Evolutionary conservation across 2,888 invertebrate species (phyloP).

Genomic region (Malthinus flaveolus): DNA sequence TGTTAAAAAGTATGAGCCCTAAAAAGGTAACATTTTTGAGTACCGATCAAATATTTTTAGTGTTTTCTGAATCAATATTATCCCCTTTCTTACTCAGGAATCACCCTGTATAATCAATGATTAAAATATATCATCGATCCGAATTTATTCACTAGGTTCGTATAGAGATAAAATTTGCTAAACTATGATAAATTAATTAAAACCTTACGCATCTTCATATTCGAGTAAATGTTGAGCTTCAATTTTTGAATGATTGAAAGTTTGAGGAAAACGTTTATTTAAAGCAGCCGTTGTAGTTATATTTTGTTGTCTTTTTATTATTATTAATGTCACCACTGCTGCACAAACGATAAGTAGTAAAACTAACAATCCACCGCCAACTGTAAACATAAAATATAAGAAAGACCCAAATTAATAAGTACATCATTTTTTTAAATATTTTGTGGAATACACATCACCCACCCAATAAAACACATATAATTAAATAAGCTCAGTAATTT

Average conservation of each 20-base stretch:
- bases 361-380: constrained; percentile 37
- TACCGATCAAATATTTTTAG: no score
- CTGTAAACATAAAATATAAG: constrained; percentile 5
- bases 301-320: constrained; percentile 51
- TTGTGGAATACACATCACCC: no score
- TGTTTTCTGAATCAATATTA: no score
- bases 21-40: no score
- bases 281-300: constrained; percentile 51
- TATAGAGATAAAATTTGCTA: no score
- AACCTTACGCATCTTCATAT: constrained; percentile 46
- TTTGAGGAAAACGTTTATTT: constrained; percentile 52
- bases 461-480: not conserved
- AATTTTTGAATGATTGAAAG: constrained; percentile 47
- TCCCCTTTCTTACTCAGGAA: no score
- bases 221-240: constrained; percentile 54
- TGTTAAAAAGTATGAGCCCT: no score
- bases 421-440: not conserved
- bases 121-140: no score
- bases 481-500: not conserved
- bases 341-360: constrained; percentile 48
- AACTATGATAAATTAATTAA: not conserved
- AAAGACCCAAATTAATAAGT: no score
- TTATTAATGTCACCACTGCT: constrained; percentile 46
- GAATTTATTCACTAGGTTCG: no score
- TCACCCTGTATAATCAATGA: no score